Conservation (phyloP, 2,888 invertebrate genomes). For the Agonopterix heracliana region DNA sequence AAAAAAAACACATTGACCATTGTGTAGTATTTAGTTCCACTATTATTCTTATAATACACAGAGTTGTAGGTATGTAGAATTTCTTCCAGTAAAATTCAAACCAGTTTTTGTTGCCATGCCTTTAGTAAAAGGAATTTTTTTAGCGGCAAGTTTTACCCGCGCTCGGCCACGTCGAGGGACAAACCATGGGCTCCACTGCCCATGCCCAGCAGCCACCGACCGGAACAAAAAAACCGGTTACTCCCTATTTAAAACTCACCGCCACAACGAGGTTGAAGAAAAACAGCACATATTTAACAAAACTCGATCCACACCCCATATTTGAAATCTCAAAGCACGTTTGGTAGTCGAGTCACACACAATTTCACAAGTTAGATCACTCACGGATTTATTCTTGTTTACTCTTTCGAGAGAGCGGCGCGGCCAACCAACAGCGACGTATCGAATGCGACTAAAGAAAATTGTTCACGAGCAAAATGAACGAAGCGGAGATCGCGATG, state of each 20-base stretch:
- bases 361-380: constrained; percentile 55
- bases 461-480: constrained; percentile 24
- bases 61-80: too few species aligned
- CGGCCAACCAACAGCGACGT: constrained; percentile 27
- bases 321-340: constrained; percentile 42
- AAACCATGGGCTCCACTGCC: constrained; percentile 40
- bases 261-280: constrained; percentile 86
- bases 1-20: too few species aligned
- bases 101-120: too few species aligned
- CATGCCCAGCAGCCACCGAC: constrained; percentile 49
- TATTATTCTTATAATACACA: too few species aligned
- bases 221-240: constrained; percentile 64
- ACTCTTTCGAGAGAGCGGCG: constrained; percentile 28
- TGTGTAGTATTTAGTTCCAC: too few species aligned
- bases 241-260: constrained; percentile 77
- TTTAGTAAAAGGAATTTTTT: neutral
- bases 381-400: constrained; percentile 44
- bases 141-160: neutral
- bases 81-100: too few species aligned
- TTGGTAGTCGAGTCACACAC: constrained; percentile 43
- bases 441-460: constrained; percentile 57
- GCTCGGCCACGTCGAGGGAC: constrained; percentile 14
- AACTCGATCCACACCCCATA: constrained; percentile 84
- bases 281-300: constrained; percentile 89
- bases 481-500: constrained; percentile 47